Base-by-base conservation (phyloP, 2,113 vertebrate genomes). In the Atrichornis clamosus region DNA sequence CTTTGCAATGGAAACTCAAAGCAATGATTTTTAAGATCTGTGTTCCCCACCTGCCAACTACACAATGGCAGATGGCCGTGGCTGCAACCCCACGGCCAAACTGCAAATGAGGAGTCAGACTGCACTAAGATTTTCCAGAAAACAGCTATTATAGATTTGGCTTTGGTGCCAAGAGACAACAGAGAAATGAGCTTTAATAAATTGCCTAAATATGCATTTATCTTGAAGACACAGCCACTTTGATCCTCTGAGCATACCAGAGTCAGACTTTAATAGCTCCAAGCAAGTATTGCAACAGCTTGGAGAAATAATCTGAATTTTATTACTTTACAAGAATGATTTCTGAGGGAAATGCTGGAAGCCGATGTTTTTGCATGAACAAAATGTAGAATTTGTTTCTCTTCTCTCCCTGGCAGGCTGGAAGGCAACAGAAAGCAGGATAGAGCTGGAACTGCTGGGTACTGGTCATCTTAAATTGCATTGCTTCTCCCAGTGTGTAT, bases 271-370 rank as follows among this genome's bases (percentile, higher is more conserved):
- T 63, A 89, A 91, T 77, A 86, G 95, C 93, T 95, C 78, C 47
- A 39, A 96, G 95, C 87, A 72, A 94, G 78, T 81, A 55, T 55
- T 87, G 89, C 93, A 90, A 83, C 77, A 90, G 82, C 87, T 91
- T 86, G 93, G 72, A 94, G 94, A 96, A 96, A 96, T 94, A 96
- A 96, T 91, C 78, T 83, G 93, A 83, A 67, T 85, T 91, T 96
- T 96, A 96, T 96, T 96, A 87, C 93, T 96, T 94, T 94, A 72
- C 90, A 90, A 47, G 84, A 91, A 88, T 70, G 78, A 96, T 85
- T 96, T 95, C 87, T 76, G 94, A 83, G 85, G 78, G 55, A 95
- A 90, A 67, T 0, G 6, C 91, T 89, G 93, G 84, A 50, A 93
- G 81, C 78, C 65, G 89, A 44, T 95, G 58, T 26, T 78, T 73